These are phyloP conservation scores for Sminthurinus aureus DNA, from an alignment of 2,888 invertebrate species.

Conservation along the genomic window DNA sequence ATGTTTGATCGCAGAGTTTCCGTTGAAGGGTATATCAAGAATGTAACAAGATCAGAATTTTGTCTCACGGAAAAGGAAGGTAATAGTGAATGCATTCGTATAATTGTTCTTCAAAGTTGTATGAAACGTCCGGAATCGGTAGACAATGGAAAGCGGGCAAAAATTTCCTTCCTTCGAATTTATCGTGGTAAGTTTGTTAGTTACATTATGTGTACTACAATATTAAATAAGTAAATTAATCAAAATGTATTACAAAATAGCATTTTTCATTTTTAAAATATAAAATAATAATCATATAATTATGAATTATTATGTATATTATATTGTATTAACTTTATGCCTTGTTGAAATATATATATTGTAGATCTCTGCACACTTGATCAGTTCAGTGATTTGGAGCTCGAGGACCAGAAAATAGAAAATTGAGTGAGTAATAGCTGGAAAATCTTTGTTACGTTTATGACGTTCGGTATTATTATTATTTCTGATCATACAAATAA, in stretches of 20 bases:
- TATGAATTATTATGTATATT: neutral
- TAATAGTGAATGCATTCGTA: neutral
- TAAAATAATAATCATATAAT: neutral
- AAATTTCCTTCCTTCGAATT: neutral
- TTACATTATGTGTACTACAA: no score
- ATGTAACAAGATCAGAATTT: neutral
- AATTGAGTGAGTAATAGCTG: no score
- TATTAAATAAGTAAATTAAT: no score
- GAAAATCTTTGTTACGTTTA: no score
- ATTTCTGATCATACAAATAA: no score
- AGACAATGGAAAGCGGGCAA: neutral
- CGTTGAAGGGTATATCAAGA: neutral
- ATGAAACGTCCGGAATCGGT: no score
- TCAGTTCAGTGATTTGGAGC: neutral
- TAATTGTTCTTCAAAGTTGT: neutral
- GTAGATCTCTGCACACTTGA: neutral
- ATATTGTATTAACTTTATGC: neutral
- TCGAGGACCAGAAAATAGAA: no score
- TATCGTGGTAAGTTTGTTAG: conserved; percentile 12
- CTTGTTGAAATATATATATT: neutral
- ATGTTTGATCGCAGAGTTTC: neutral
- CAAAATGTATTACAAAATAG: no score
- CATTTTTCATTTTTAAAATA: no score
- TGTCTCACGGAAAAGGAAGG: neutral
- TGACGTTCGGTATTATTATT: no score